phyloP scores from a whole-genome alignment of 2,797 vertebrate species.

The Anniella stebbinsi region DNA sequence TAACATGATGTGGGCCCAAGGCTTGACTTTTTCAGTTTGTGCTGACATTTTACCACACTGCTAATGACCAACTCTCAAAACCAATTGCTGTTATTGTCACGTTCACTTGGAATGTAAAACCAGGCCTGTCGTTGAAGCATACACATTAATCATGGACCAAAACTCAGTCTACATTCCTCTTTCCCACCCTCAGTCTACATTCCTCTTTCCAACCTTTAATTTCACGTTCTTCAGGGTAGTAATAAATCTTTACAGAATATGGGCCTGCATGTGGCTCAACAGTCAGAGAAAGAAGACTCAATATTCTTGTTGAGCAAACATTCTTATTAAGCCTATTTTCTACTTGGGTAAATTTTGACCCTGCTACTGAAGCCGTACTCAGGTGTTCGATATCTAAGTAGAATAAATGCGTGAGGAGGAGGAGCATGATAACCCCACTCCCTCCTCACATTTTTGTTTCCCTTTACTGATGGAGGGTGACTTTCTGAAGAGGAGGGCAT shows the following conservation, averaged over 20 bases:
- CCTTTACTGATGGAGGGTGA: too few species aligned
- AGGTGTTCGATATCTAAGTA: too few species aligned
- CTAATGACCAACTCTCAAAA: background rate
- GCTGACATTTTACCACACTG: background rate
- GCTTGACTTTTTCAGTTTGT: background rate
- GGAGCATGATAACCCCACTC: too few species aligned
- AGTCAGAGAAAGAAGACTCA: background rate
- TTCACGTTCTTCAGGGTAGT: background rate
- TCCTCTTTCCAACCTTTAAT: background rate
- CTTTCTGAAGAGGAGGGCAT: too few species aligned
- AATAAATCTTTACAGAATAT: background rate
- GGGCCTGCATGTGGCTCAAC: background rate
- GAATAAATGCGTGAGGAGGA: too few species aligned
- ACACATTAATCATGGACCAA: background rate
- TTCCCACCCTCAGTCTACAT: background rate
- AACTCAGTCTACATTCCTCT: background rate
- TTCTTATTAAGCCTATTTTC: background rate
- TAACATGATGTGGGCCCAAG: background rate
- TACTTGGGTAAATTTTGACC: slow-evolving; percentile 19
- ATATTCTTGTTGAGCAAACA: fast-evolving
- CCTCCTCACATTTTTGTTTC: too few species aligned
- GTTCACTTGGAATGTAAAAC: background rate
- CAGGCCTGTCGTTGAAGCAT: background rate
- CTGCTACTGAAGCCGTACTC: background rate
- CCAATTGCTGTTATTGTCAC: background rate